Evolutionary conservation across 2,888 invertebrate species (phyloP).

Genomic region (Spicauda simplicius): DNA sequence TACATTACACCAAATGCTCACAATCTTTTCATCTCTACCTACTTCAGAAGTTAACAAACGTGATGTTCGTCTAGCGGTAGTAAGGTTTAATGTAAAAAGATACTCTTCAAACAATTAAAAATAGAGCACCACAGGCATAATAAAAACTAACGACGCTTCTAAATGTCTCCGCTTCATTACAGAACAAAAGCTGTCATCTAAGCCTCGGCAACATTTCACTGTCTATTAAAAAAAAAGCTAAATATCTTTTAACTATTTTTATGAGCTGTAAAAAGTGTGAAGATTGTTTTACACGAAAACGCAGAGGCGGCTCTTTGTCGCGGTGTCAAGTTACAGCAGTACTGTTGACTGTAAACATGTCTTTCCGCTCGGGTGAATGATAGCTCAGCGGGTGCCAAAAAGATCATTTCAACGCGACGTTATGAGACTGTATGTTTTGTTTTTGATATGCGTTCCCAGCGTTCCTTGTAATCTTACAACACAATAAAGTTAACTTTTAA

Average conservation of each 20-base stretch:
- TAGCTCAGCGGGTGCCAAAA: constrained; percentile 74
- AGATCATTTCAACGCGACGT: constrained; percentile 44
- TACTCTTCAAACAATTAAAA: constrained; percentile 65
- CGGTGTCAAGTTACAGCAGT: constrained; percentile 69
- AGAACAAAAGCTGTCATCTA: constrained; percentile 84
- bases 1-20: constrained; percentile 32
- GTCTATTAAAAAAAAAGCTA: constrained; percentile 79
- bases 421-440: constrained; percentile 45
- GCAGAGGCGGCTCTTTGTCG: constrained; percentile 82
- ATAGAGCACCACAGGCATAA: constrained; percentile 71
- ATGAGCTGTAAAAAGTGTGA: constrained; percentile 81
- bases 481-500: neutral
- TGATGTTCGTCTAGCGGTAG: constrained; percentile 44
- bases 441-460: constrained; percentile 27
- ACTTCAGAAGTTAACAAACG: constrained; percentile 35
- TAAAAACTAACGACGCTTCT: constrained; percentile 74
- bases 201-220: constrained; percentile 84
- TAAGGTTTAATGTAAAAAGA: constrained; percentile 51
- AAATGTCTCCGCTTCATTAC: constrained; percentile 80
- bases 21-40: constrained; percentile 36
- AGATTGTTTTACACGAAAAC: constrained; percentile 81
- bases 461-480: constrained; percentile 2
- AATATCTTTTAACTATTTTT: constrained; percentile 84
- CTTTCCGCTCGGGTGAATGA: constrained; percentile 75
- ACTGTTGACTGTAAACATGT: constrained; percentile 81